These are phyloP conservation scores for Tipula lateralis DNA, from an alignment of 2,888 invertebrate genomes.

Conservation along the genomic window DNA sequence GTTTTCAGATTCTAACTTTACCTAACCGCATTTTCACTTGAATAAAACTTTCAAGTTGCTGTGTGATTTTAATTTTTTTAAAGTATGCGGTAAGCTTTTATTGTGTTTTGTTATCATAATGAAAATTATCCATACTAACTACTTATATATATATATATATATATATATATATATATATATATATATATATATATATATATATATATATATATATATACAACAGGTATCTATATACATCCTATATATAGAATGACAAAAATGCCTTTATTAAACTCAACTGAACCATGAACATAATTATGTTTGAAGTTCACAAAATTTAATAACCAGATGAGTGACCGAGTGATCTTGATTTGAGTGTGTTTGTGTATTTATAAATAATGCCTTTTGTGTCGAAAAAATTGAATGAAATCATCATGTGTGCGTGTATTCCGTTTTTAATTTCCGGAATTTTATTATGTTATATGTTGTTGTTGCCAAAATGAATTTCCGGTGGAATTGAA, in stretches of 20 bases:
- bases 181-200: too few species aligned
- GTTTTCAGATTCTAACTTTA: background rate
- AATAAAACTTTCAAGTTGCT: background rate
- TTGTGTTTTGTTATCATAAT: background rate
- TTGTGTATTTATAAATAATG: background rate
- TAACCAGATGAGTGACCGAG: background rate
- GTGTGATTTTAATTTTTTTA: background rate
- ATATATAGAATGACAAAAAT: background rate
- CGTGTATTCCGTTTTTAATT: constrained; percentile 8
- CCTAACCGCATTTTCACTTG: background rate
- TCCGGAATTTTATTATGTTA: constrained; percentile 4
- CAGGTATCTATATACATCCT: background rate
- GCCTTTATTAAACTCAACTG: background rate
- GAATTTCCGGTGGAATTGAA: constrained; percentile 11
- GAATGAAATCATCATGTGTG: background rate
- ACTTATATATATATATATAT: background rate
- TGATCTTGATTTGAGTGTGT: background rate
- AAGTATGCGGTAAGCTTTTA: background rate
- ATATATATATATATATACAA: background rate
- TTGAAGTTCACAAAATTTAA: background rate
- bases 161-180: background rate
- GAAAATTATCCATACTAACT: background rate
- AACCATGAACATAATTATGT: background rate
- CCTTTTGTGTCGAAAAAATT: background rate
- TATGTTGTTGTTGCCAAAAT: constrained; percentile 7